These are phyloP conservation scores for Lineus longissimus DNA, from an alignment of 1,140 invertebrate genomes.

Conservation along the genomic window DNA sequence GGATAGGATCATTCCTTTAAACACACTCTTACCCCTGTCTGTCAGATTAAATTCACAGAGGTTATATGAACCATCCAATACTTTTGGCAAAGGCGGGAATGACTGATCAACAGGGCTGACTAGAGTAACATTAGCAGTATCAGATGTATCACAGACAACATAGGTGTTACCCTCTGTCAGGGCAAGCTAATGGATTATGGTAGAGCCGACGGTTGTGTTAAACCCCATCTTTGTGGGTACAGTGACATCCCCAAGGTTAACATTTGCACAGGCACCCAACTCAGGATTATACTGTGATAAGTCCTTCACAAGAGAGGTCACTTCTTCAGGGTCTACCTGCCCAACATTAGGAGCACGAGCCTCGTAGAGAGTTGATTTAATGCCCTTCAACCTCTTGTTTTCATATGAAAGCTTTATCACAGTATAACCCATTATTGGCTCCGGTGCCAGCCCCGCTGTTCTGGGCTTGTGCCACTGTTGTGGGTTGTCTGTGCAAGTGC, in stretches of 20 bases:
- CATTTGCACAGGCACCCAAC: background rate
- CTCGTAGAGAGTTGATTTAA: background rate
- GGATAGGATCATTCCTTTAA: background rate
- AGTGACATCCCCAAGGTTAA: background rate
- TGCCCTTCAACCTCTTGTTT: background rate
- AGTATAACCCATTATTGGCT: slow-evolving; percentile 2
- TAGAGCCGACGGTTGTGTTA: background rate
- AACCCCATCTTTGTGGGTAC: background rate
- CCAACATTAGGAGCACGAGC: background rate
- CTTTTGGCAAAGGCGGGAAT: background rate
- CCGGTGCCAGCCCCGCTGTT: background rate
- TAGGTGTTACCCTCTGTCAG: background rate
- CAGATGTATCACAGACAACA: background rate
- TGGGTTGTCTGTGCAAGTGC: slow-evolving; percentile 4
- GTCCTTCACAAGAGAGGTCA: background rate
- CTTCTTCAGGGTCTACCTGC: background rate
- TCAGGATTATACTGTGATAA: background rate
- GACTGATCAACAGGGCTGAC: background rate
- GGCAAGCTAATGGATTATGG: background rate
- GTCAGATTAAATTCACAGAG: background rate
- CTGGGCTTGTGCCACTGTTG: slow-evolving; percentile 1
- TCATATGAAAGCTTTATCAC: slow-evolving; percentile 5
- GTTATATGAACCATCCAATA: background rate
- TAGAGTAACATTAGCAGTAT: background rate
- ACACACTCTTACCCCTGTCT: background rate